Evolutionary conservation across 2,113 vertebrate species (phyloP).

Genomic region (Elaphurus davidianus): DNA sequence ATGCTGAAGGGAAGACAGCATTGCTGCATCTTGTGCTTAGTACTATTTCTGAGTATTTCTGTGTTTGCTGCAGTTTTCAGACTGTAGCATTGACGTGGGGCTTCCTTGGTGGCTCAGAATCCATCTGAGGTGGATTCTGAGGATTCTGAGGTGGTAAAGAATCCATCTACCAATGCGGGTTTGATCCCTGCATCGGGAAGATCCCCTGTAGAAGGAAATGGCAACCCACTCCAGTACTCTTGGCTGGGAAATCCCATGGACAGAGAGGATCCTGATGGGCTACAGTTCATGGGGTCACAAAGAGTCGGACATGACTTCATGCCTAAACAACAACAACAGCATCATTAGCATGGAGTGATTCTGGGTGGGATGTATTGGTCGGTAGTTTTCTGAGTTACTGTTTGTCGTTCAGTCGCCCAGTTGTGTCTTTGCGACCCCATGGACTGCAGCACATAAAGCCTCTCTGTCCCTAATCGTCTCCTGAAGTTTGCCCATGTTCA

Average conservation of each 20-base stretch:
- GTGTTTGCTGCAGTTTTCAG: background rate
- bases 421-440: background rate
- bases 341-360: background rate
- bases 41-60: background rate
- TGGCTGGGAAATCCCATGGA: background rate
- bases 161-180: rapidly evolving
- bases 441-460: background rate
- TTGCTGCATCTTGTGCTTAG: background rate
- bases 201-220: background rate
- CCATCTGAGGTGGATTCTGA: too few species aligned
- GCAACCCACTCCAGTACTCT: background rate
- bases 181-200: background rate
- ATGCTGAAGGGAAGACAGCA: background rate
- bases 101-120: background rate
- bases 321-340: background rate
- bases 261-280: background rate
- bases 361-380: background rate
- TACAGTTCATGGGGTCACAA: background rate
- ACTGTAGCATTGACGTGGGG: background rate
- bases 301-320: background rate
- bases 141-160: background rate
- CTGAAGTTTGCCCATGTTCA: background rate
- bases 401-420: background rate
- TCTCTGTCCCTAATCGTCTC: background rate
- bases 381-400: background rate